These are phyloP conservation scores for Apeltes quadracus DNA, from an alignment of 2,113 vertebrate species.

Conservation along the genomic window DNA sequence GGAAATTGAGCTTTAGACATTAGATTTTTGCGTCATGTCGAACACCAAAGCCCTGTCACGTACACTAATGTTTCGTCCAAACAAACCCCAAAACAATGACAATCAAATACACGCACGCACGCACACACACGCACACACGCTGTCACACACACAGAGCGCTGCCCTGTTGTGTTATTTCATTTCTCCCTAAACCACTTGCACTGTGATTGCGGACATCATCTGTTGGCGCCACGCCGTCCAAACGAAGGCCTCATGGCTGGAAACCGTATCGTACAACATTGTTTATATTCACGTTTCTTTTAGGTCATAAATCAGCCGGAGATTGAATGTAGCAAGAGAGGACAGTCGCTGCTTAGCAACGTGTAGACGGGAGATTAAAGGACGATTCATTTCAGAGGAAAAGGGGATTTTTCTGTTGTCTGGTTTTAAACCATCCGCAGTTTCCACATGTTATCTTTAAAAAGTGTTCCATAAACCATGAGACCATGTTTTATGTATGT, in stretches of 20 bases:
- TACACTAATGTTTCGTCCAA: background rate
- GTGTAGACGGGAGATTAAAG: slow-evolving; percentile 10
- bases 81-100: background rate
- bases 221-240: slow-evolving; percentile 35
- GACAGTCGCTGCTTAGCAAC: slow-evolving; percentile 42
- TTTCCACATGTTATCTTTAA: background rate
- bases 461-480: background rate
- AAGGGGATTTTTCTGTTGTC: background rate
- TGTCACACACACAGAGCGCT: slow-evolving; percentile 9
- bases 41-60: slow-evolving; percentile 26
- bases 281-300: slow-evolving; percentile 46
- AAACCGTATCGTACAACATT: slow-evolving; percentile 20
- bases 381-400: slow-evolving; percentile 28
- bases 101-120: background rate
- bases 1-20: slow-evolving; percentile 31
- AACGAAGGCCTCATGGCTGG: slow-evolving; percentile 35
- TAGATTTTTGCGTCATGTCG: slow-evolving; percentile 30
- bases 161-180: slow-evolving; percentile 39
- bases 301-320: slow-evolving; percentile 27
- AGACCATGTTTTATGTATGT: background rate
- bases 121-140: background rate
- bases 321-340: slow-evolving; percentile 17
- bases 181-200: slow-evolving; percentile 50
- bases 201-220: slow-evolving; percentile 40
- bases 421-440: slow-evolving; percentile 11